phyloP scores from a whole-genome alignment of 23 tunicate genomes.

The Clavelina lepadiformis region DNA sequence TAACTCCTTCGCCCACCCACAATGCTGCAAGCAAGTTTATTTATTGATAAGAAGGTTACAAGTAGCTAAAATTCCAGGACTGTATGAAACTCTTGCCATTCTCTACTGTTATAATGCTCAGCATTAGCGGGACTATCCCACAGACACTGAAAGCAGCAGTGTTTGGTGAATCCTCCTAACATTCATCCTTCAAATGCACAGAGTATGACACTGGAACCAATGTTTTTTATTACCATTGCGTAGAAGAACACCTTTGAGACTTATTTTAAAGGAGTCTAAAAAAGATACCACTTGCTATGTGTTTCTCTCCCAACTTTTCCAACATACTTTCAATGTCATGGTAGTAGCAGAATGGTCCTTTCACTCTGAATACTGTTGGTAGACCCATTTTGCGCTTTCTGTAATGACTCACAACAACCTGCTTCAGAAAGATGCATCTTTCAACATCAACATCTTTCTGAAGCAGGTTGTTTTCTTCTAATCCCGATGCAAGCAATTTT shows the following conservation, averaged over 20 bases:
- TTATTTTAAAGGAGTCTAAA: too few species aligned
- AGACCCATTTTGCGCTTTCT: conserved; percentile 10
- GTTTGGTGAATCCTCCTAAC: conserved; percentile 22
- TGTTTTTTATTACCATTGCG: conserved; percentile 6
- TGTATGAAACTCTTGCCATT: conserved; percentile 13
- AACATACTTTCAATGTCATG: too few species aligned
- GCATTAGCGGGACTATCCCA: conserved; percentile 14
- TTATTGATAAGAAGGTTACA: too few species aligned
- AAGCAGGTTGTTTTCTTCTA: conserved; percentile 17
- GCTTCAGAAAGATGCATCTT: too few species aligned
- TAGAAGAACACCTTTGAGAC: background rate
- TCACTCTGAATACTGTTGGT: conserved; percentile 12
- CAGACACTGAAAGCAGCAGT: conserved; percentile 28
- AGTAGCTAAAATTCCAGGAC: too few species aligned
- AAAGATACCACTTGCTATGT: too few species aligned
- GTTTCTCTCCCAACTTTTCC: too few species aligned
- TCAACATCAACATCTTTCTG: too few species aligned
- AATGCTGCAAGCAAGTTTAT: too few species aligned
- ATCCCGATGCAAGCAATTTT: conserved; percentile 21
- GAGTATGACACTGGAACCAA: conserved; percentile 8
- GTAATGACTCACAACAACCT: conserved; percentile 18
- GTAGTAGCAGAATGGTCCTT: conserved; percentile 16
- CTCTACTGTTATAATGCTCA: conserved; percentile 6
- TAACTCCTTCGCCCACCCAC: too few species aligned
- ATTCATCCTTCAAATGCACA: conserved; percentile 19